A percentile compares a stretch with the other conserved stretches of the same genome.
Conservation (phyloP, 2,888 invertebrate species). For the Latrodectus elegans region DNA sequence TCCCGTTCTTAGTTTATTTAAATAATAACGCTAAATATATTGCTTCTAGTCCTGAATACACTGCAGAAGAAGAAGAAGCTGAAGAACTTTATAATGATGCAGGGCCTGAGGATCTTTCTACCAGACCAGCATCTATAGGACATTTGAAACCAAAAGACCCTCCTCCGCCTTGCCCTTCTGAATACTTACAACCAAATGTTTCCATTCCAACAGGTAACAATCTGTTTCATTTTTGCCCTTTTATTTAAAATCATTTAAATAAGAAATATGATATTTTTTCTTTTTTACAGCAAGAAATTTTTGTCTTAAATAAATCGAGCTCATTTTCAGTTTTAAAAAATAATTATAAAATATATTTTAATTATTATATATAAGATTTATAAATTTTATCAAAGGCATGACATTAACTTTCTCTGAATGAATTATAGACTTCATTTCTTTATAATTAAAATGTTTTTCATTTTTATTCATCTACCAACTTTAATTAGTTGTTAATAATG, state of each 20-base stretch:
- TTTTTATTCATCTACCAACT: neutral
- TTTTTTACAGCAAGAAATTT: no score
- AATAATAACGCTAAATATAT: neutral
- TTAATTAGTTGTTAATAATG: neutral
- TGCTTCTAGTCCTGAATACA: conserved; percentile 53
- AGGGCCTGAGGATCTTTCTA: conserved; percentile 14
- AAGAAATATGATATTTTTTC: no score
- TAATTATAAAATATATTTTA: no score
- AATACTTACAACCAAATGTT: conserved; percentile 61
- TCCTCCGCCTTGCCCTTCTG: conserved; percentile 48
- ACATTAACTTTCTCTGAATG: no score
- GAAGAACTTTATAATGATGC: conserved; percentile 62
- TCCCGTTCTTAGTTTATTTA: neutral
- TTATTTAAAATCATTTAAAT: no score
- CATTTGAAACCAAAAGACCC: conserved; percentile 42
- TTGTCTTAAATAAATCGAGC: no score
- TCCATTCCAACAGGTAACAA: conserved; percentile 24
- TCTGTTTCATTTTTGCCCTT: no score
- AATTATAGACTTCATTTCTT: no score
- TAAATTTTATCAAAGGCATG: no score
- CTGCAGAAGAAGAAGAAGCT: conserved; percentile 60
- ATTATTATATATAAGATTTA: no score
- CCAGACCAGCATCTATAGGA: neutral
- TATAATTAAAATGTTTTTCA: no score
- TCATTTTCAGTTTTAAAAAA: no score